Percentiles rank a stretch among this genome's conserved stretches.
Evolutionary conservation across 2,888 invertebrate species (phyloP).

Genomic region (Proisotoma minuta): DNA sequence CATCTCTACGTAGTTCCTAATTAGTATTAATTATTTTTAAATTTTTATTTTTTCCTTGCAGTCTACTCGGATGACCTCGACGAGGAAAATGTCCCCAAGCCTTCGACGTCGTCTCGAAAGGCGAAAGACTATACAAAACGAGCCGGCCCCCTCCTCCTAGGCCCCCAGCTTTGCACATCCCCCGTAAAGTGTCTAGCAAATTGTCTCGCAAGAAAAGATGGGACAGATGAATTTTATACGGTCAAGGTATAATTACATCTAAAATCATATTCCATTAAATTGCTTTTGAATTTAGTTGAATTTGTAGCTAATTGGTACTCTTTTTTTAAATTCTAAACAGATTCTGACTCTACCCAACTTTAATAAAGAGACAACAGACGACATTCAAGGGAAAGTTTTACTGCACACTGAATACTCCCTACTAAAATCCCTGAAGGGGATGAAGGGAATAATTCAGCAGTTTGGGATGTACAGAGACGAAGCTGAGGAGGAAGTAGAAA

Average conservation of each 20-base stretch:
- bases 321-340: slow-evolving; percentile 39
- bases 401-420: slow-evolving; percentile 71
- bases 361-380: slow-evolving; percentile 65
- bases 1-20: no score
- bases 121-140: slow-evolving; percentile 10
- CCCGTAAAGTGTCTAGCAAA: slow-evolving; percentile 73
- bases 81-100: neutral
- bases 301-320: neutral
- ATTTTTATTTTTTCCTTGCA: no score
- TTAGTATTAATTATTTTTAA: no score
- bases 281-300: slow-evolving; percentile 49
- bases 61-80: neutral
- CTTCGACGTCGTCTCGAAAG: neutral
- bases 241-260: slow-evolving; percentile 58
- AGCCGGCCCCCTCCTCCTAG: slow-evolving; percentile 62
- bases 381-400: slow-evolving; percentile 71
- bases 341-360: slow-evolving; percentile 51
- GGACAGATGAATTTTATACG: slow-evolving; percentile 65
- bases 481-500: slow-evolving; percentile 54
- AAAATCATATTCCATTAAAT: slow-evolving; percentile 32
- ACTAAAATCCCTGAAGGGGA: slow-evolving; percentile 63
- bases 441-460: slow-evolving; percentile 69
- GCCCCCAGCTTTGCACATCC: slow-evolving; percentile 66
- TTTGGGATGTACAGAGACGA: slow-evolving; percentile 72
- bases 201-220: slow-evolving; percentile 66